Evolutionary conservation across 2,113 vertebrate genomes (phyloP).

Genomic region (Ancistrus triradiatus): DNA sequence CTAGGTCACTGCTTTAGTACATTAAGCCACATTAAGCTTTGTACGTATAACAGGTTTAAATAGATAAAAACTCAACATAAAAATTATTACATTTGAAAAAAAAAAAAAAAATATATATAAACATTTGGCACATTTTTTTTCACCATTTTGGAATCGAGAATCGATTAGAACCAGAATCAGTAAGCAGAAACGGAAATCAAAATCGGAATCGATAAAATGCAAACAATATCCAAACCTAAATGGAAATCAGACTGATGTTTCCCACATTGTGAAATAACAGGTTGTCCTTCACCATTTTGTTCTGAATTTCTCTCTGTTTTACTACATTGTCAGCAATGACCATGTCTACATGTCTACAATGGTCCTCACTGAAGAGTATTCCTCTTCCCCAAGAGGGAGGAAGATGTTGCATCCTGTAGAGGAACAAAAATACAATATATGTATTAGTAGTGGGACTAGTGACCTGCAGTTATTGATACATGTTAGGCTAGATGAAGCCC

Average conservation of each 20-base stretch:
- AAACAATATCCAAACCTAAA: too few relatives aligned
- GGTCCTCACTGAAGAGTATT: constrained; percentile 7
- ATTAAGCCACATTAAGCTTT: too few relatives aligned
- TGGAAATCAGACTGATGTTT: constrained; percentile 27
- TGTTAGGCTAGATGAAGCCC: background rate
- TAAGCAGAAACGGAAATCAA: too few relatives aligned
- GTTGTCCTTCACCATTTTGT: constrained; percentile 14
- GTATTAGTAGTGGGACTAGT: constrained; percentile 6
- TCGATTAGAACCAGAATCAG: too few relatives aligned
- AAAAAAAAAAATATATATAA: too few relatives aligned
- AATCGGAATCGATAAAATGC: too few relatives aligned
- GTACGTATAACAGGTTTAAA: too few relatives aligned
- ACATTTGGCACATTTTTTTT: too few relatives aligned
- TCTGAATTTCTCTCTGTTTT: constrained; percentile 6
- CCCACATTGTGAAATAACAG: constrained; percentile 27
- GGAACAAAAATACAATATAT: constrained; percentile 21
- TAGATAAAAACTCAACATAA: too few relatives aligned
- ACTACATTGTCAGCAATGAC: constrained; percentile 21
- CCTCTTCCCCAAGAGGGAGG: constrained; percentile 18
- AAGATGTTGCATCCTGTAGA: constrained; percentile 13
- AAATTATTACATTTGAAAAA: too few relatives aligned
- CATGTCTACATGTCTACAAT: constrained; percentile 17
- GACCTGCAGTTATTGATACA: constrained; percentile 7
- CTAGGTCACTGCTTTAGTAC: too few relatives aligned
- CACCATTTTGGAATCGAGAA: too few relatives aligned